These are phyloP conservation scores for Thalassophryne amazonica DNA, from an alignment of 2,797 vertebrate species.

Conservation along the genomic window DNA sequence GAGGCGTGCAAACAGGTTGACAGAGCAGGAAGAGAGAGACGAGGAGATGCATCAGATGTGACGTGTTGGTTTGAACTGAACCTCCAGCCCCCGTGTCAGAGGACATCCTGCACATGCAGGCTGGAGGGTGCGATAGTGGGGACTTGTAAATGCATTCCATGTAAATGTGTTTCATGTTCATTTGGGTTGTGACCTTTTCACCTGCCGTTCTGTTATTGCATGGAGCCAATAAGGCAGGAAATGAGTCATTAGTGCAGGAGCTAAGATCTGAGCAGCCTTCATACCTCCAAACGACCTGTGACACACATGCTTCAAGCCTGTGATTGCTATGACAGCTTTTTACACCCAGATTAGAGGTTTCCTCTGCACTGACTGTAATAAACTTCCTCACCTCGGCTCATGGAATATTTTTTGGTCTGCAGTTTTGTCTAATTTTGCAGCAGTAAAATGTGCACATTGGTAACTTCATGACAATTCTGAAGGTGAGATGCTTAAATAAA, in stretches of 20 bases:
- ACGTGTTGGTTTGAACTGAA: conserved; percentile 9
- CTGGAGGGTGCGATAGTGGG: conserved; percentile 8
- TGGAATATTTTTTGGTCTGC: too few relatives aligned
- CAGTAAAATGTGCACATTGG: conserved; percentile 30
- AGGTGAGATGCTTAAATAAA: conserved; percentile 13
- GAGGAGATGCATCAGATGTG: conserved; percentile 40
- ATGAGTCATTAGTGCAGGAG: conserved; percentile 51
- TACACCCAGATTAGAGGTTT: too few relatives aligned
- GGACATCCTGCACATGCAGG: conserved; percentile 50
- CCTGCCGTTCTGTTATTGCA: not conserved
- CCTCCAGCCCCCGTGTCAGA: conserved; percentile 46
- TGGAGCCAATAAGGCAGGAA: conserved; percentile 51
- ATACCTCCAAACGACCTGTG: too few relatives aligned
- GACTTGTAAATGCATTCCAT: conserved; percentile 17
- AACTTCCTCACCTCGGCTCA: too few relatives aligned
- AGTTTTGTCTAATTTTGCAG: conserved; percentile 13
- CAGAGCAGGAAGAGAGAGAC: conserved; percentile 26
- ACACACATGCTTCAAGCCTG: too few relatives aligned
- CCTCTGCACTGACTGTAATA: too few relatives aligned
- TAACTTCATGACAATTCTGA: conserved; percentile 14
- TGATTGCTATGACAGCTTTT: too few relatives aligned
- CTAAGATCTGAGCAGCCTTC: conserved; percentile 18
- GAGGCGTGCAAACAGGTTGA: conserved; percentile 63
- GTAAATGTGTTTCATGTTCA: conserved; percentile 12
- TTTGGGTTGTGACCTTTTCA: conserved; percentile 20